Conservation (phyloP, 2,797 vertebrate genomes). For the Falco cherrug region DNA sequence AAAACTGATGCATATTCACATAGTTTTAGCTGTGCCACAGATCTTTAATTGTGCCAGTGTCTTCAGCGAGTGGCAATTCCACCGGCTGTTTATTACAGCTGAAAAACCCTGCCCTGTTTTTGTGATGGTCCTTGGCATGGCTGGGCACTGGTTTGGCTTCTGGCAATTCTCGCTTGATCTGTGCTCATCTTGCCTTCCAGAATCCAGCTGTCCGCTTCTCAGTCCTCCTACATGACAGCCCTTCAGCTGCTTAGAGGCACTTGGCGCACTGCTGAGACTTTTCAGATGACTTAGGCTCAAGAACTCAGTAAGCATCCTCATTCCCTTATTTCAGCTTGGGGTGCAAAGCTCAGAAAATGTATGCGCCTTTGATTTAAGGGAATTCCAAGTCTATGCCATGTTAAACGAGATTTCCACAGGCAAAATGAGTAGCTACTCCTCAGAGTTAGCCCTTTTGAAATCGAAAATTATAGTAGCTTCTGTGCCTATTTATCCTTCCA, state of each 20-base stretch:
- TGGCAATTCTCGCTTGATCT: neutral
- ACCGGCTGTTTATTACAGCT: neutral
- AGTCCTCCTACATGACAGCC: neutral
- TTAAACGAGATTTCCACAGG: neutral
- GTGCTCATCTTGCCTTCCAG: neutral
- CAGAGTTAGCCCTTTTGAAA: neutral
- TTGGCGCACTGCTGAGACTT: neutral
- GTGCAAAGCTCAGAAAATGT: neutral
- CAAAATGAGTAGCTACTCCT: neutral
- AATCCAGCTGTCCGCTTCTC: neutral
- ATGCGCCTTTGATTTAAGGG: neutral
- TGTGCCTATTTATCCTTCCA: neutral
- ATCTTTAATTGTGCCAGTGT: too few relatives aligned
- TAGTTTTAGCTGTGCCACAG: neutral
- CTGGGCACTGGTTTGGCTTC: neutral
- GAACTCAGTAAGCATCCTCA: neutral
- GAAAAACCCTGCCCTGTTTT: neutral
- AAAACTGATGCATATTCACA: accelerated
- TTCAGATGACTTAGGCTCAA: neutral
- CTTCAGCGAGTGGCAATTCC: neutral
- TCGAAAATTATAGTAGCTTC: accelerated
- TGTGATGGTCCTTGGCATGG: neutral
- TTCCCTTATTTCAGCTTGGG: neutral
- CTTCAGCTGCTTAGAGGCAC: neutral
- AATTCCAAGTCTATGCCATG: neutral